phyloP scores from a whole-genome alignment of 2,797 vertebrate genomes.

The Ctenochaetus hawaiiensis region DNA sequence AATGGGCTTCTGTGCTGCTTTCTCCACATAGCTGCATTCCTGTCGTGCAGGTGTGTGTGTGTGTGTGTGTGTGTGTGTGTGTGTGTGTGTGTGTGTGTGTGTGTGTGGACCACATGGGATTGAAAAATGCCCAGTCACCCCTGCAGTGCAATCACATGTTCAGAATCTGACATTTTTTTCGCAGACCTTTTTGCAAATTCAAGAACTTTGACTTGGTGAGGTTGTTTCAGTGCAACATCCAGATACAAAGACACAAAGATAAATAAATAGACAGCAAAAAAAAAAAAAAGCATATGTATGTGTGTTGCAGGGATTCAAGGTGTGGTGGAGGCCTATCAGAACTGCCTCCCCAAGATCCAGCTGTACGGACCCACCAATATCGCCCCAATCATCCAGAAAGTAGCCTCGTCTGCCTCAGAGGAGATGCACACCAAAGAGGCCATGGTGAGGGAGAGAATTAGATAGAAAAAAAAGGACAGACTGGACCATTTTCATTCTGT shows the following conservation, averaged over 20 bases:
- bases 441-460: constrained; percentile 87
- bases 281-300: constrained; percentile 43
- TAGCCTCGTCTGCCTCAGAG: constrained; percentile 96
- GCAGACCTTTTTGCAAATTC: constrained; percentile 52
- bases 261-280: constrained; percentile 6
- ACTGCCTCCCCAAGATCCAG: constrained; percentile 97
- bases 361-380: constrained; percentile 99
- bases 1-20: constrained; percentile 71
- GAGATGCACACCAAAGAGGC: constrained; percentile 98
- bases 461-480: neutral
- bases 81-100: constrained; percentile 29
- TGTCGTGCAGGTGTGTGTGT: constrained; percentile 26
- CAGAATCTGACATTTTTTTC: constrained; percentile 46
- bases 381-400: constrained; percentile 99
- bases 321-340: constrained; percentile 99
- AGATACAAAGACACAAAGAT: neutral
- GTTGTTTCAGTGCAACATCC: constrained; percentile 19
- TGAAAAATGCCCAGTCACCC: constrained; percentile 50
- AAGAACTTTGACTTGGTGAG: constrained; percentile 42
- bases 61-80: constrained; percentile 28
- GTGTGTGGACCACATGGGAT: constrained; percentile 29
- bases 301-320: constrained; percentile 93
- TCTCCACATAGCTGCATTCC: constrained; percentile 56
- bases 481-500: constrained; percentile 5
- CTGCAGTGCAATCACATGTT: constrained; percentile 31